These are phyloP conservation scores for Grammomys dolichurus DNA, from an alignment of 2,113 vertebrate genomes.

Conservation along the genomic window DNA sequence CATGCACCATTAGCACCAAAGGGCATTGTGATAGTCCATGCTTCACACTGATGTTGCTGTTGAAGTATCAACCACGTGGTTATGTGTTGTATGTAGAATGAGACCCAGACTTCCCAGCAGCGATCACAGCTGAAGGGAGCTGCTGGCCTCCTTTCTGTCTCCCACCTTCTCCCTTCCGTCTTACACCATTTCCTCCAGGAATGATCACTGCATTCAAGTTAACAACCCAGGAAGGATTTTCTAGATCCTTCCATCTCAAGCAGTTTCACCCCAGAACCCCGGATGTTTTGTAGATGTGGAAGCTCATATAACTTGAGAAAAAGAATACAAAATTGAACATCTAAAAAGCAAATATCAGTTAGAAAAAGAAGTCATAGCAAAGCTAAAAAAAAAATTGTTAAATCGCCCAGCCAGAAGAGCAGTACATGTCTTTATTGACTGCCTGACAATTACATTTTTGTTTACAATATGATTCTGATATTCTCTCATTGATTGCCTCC, in stretches of 20 bases:
- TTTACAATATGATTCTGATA: background rate
- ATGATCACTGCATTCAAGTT: background rate
- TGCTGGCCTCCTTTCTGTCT: background rate
- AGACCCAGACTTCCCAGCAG: background rate
- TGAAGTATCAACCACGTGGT: background rate
- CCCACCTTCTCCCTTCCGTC: background rate
- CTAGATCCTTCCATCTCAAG: background rate
- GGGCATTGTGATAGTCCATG: background rate
- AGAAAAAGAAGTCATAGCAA: slow-evolving; percentile 1
- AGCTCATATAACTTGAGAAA: background rate
- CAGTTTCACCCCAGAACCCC: background rate
- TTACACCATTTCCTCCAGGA: background rate
- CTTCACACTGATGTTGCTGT: background rate
- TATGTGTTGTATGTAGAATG: background rate
- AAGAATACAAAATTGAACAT: background rate
- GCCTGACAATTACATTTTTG: background rate
- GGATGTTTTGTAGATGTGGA: background rate
- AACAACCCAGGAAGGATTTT: slow-evolving; percentile 11
- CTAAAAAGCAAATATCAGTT: background rate
- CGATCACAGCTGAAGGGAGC: background rate
- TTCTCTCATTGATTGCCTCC: background rate
- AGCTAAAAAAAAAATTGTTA: background rate
- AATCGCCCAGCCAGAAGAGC: background rate
- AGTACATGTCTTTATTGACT: background rate
- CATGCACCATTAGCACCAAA: too few relatives aligned